These are phyloP conservation scores for Phyllostomus discolor DNA, from an alignment of 2,113 vertebrate species.

Conservation along the genomic window DNA sequence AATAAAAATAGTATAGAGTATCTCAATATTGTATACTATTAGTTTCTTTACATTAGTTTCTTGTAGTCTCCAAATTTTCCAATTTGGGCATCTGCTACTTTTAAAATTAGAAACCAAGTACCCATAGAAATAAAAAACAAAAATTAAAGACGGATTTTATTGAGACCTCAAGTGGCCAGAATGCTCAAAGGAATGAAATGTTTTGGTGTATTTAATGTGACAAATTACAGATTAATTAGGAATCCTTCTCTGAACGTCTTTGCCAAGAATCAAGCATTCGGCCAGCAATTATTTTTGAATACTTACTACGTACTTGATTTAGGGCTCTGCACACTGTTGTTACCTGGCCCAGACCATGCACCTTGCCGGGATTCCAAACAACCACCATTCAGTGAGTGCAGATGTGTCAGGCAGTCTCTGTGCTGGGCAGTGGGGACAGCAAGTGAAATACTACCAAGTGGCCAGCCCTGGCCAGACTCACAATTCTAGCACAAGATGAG, in stretches of 20 bases:
- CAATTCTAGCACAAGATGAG: background rate
- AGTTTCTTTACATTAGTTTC: background rate
- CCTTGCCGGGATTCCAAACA: background rate
- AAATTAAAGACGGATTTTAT: background rate
- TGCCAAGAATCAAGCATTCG: background rate
- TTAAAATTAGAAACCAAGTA: background rate
- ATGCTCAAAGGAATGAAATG: background rate
- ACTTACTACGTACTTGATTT: background rate
- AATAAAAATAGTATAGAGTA: slow-evolving; percentile 25
- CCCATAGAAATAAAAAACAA: background rate
- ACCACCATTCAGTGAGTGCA: background rate
- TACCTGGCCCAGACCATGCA: background rate
- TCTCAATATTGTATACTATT: background rate
- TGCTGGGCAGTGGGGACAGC: background rate
- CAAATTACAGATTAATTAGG: background rate
- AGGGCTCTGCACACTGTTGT: background rate
- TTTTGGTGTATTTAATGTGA: background rate
- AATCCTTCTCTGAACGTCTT: background rate
- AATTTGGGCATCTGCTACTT: background rate
- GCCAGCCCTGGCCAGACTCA: background rate
- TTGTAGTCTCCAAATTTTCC: background rate
- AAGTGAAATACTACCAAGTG: background rate
- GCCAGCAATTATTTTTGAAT: background rate
- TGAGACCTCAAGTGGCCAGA: background rate
- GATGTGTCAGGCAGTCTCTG: background rate